Evolutionary conservation across 2,797 vertebrate species (phyloP).

Genomic region (Crax fasciolata): DNA sequence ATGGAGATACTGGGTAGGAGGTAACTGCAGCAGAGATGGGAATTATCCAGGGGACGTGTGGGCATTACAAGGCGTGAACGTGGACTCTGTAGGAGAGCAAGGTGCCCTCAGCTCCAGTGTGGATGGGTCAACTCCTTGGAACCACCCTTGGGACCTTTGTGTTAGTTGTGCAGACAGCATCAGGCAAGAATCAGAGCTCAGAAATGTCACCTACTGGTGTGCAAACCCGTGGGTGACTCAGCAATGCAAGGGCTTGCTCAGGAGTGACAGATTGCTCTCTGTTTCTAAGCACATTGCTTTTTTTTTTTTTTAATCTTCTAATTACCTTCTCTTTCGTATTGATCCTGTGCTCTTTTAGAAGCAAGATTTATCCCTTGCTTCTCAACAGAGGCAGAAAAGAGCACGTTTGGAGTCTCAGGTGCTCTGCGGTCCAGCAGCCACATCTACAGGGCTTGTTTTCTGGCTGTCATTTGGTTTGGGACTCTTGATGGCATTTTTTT

Average conservation of each 20-base stretch:
- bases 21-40: neutral
- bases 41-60: neutral
- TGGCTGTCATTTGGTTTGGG: slow-evolving; percentile 41
- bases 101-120: fast-evolving
- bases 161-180: neutral
- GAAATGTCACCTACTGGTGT: neutral
- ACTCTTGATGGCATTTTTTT: neutral
- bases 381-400: neutral
- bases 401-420: neutral
- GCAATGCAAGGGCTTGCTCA: neutral
- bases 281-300: neutral
- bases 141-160: neutral
- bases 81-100: fast-evolving
- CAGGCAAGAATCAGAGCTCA: neutral
- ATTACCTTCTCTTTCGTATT: slow-evolving; percentile 1
- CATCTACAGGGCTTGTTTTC: neutral
- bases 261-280: slow-evolving; percentile 1
- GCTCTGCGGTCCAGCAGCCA: neutral
- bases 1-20: neutral
- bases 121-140: too few species aligned
- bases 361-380: neutral
- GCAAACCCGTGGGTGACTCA: neutral
- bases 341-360: slow-evolving; percentile 12
- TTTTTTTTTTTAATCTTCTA: neutral
- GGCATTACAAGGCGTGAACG: fast-evolving